Conservation (phyloP, 64 coral and sea anemone species). For the Dendronephthya gigantea region DNA sequence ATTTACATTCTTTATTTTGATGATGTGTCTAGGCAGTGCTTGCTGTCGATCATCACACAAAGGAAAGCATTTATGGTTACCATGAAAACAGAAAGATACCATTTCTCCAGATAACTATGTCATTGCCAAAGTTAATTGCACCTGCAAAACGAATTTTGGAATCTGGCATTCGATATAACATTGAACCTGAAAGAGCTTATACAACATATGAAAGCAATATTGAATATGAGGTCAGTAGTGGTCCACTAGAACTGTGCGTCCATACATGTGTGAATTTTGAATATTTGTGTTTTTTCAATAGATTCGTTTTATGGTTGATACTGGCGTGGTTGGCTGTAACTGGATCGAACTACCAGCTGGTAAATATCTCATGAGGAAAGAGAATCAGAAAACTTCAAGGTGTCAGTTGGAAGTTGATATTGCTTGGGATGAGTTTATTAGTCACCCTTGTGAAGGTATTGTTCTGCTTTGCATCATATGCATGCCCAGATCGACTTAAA, state of each 20-base stretch:
- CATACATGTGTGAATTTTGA: conserved; percentile 68
- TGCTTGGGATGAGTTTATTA: conserved; percentile 87
- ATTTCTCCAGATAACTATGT: conserved; percentile 75
- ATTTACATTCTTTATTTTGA: too few relatives aligned
- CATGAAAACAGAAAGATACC: conserved; percentile 73
- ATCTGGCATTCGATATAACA: conserved; percentile 51
- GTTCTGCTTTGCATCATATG: too few relatives aligned
- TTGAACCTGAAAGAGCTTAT: conserved; percentile 60
- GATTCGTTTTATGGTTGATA: conserved; percentile 92
- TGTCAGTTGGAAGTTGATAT: conserved; percentile 95
- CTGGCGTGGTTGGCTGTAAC: conserved; percentile 85
- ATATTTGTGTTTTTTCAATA: background rate
- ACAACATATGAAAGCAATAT: conserved; percentile 93
- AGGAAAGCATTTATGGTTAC: conserved; percentile 98
- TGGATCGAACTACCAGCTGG: conserved; percentile 94
- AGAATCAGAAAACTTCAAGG: conserved; percentile 35
- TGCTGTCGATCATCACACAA: conserved; percentile 77
- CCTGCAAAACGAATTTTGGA: conserved; percentile 87
- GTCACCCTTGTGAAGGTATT: conserved; percentile 77
- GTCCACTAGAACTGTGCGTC: too few relatives aligned
- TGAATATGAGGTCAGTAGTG: conserved; percentile 69
- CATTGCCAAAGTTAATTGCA: conserved; percentile 78
- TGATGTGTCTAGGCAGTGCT: conserved; percentile 48
- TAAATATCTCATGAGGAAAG: conserved; percentile 60
- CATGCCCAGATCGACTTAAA: too few relatives aligned